phyloP scores from a whole-genome alignment of 2,888 invertebrate genomes.

The Chydorus sphaericus region DNA sequence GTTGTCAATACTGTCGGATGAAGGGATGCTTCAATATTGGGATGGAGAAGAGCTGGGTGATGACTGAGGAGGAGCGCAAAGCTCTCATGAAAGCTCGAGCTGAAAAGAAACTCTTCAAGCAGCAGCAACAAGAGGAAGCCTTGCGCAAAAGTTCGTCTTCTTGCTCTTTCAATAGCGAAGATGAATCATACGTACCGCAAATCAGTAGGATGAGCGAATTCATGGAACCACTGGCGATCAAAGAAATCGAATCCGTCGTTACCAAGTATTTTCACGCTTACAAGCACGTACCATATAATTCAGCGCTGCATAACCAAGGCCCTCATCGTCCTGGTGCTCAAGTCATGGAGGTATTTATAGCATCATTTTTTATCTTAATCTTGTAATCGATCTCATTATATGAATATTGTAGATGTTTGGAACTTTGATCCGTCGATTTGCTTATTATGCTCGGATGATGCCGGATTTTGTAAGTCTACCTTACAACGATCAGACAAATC shows the following conservation, averaged over 20 bases:
- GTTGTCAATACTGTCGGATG: conserved; percentile 29
- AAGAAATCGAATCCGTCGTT: conserved; percentile 23
- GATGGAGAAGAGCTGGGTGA: conserved; percentile 31
- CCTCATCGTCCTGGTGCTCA: conserved; percentile 19
- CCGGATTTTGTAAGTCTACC: conserved; percentile 23
- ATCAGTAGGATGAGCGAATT: conserved; percentile 20
- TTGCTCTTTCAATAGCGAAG: not conserved
- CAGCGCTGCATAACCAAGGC: conserved; percentile 7
- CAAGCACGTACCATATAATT: conserved; percentile 22
- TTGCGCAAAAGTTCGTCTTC: not conserved
- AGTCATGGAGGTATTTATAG: conserved; percentile 19
- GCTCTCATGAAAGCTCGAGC: conserved; percentile 23
- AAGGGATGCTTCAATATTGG: conserved; percentile 28
- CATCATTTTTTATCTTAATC: not conserved
- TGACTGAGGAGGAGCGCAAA: conserved; percentile 28
- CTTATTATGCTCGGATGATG: conserved; percentile 24
- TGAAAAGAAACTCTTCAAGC: conserved; percentile 11
- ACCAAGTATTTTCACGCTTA: conserved; percentile 24
- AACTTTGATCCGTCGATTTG: conserved; percentile 25
- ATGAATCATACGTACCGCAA: conserved; percentile 21
- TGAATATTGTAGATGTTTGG: conserved; percentile 23
- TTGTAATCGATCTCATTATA: not conserved
- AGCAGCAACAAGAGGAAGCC: not conserved
- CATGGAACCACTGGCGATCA: conserved; percentile 21
- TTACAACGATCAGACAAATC: conserved; percentile 23